Conservation (phyloP, 2,888 invertebrate genomes). For the Lypha dubia region DNA sequence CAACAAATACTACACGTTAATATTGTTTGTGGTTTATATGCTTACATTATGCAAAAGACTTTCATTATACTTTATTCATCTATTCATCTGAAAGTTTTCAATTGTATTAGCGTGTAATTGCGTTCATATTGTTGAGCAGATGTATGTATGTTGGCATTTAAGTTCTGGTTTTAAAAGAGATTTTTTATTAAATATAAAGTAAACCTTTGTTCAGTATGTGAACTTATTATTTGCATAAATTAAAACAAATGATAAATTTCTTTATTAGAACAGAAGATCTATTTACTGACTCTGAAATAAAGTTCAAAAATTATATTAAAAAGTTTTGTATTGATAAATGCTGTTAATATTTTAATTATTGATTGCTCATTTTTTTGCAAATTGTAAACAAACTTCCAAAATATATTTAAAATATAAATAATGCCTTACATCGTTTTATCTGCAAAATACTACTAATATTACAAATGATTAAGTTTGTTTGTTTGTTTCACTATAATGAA, state of each 20-base stretch:
- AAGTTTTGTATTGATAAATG: no score
- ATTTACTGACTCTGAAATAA: not conserved
- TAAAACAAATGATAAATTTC: slow-evolving; percentile 41
- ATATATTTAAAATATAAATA: no score
- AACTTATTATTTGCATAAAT: not conserved
- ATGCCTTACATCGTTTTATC: no score
- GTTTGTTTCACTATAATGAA: no score
- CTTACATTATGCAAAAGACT: slow-evolving; percentile 47
- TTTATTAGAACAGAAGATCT: not conserved
- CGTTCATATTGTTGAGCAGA: not conserved
- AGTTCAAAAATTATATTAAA: no score
- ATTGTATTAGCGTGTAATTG: not conserved
- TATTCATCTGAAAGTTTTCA: slow-evolving; percentile 22
- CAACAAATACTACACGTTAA: slow-evolving; percentile 10
- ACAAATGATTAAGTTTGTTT: no score
- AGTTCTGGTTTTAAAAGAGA: not conserved
- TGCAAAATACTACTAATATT: no score
- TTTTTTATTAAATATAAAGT: slow-evolving; percentile 47
- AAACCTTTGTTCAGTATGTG: slow-evolving; percentile 18
- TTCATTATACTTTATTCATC: slow-evolving; percentile 18
- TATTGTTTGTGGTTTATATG: slow-evolving; percentile 47
- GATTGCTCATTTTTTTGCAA: no score
- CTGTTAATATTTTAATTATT: no score
- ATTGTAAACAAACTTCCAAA: no score
- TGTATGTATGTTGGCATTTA: not conserved